These are phyloP conservation scores for Vidua chalybeata DNA, from an alignment of 2,113 vertebrate species.

Conservation along the genomic window DNA sequence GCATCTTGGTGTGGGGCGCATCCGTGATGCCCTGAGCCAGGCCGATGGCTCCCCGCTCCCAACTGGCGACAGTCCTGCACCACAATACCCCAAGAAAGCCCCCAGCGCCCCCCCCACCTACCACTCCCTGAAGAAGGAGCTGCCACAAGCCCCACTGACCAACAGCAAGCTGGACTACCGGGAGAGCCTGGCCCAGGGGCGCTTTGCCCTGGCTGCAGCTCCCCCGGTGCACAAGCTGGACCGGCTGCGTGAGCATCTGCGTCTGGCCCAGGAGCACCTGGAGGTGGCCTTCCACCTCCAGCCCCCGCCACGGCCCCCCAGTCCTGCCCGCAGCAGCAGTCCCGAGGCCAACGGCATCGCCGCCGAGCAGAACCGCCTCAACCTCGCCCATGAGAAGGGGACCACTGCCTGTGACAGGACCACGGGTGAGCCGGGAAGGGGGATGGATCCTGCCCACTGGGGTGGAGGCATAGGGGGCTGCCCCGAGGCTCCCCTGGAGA, in stretches of 20 bases:
- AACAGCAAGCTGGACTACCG: constrained; percentile 61
- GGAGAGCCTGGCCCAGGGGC: constrained; percentile 72
- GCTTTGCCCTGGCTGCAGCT: constrained; percentile 55
- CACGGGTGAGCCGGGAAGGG: background rate
- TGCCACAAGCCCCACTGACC: constrained; percentile 57
- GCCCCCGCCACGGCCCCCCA: constrained; percentile 21
- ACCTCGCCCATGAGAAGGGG: constrained; percentile 85
- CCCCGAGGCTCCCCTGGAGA: background rate
- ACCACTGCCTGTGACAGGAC: constrained; percentile 70
- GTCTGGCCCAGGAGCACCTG: constrained; percentile 86
- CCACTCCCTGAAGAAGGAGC: constrained; percentile 78
- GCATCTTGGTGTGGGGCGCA: constrained; percentile 80
- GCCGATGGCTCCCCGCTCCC: background rate
- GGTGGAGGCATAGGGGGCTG: background rate
- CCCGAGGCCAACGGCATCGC: constrained; percentile 81
- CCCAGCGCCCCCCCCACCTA: constrained; percentile 81
- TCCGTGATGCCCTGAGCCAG: constrained; percentile 78
- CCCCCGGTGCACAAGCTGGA: constrained; percentile 72
- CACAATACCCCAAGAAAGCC: constrained; percentile 21
- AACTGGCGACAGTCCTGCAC: accelerated
- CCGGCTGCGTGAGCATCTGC: constrained; percentile 80
- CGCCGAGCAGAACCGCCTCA: constrained; percentile 86
- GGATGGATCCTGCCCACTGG: accelerated
- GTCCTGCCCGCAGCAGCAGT: constrained; percentile 82
- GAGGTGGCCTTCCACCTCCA: constrained; percentile 82